Conservation (phyloP, 2,888 invertebrate species). For the Ornithoptera priamus region DNA sequence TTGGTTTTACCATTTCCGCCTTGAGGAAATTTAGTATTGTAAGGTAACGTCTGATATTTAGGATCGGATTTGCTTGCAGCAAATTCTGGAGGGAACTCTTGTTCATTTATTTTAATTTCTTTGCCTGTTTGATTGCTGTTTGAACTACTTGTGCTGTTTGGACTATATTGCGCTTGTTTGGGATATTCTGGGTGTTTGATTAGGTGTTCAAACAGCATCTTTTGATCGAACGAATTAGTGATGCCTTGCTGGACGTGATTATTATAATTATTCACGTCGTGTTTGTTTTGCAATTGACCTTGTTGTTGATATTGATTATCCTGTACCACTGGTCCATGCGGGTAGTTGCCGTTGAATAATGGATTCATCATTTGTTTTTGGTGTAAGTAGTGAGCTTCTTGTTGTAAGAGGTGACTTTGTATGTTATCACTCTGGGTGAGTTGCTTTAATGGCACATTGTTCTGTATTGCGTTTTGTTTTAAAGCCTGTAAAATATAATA, state of each 20-base stretch:
- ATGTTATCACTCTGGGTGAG: slow-evolving; percentile 74
- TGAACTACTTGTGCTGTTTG: slow-evolving; percentile 76
- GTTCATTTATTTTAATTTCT: slow-evolving; percentile 74
- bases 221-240: slow-evolving; percentile 72
- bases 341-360: slow-evolving; percentile 66
- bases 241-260: slow-evolving; percentile 74
- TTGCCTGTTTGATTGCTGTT: slow-evolving; percentile 74
- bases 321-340: slow-evolving; percentile 57
- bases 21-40: slow-evolving; percentile 92
- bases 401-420: slow-evolving; percentile 69
- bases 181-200: slow-evolving; percentile 75
- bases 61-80: slow-evolving; percentile 91
- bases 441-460: slow-evolving; percentile 78
- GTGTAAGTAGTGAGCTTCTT: slow-evolving; percentile 76
- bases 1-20: slow-evolving; percentile 67
- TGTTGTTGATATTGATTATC: slow-evolving; percentile 61
- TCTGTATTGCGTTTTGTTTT: slow-evolving; percentile 75
- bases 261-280: slow-evolving; percentile 58
- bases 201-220: slow-evolving; percentile 65
- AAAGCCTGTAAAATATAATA: slow-evolving; percentile 58
- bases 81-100: slow-evolving; percentile 83
- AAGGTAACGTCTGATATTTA: slow-evolving; percentile 95
- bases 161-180: slow-evolving; percentile 79
- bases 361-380: slow-evolving; percentile 78
- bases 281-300: slow-evolving; percentile 66